phyloP scores from a whole-genome alignment of 2,888 invertebrate species.

The Gastracanthus pulcherrimus region DNA sequence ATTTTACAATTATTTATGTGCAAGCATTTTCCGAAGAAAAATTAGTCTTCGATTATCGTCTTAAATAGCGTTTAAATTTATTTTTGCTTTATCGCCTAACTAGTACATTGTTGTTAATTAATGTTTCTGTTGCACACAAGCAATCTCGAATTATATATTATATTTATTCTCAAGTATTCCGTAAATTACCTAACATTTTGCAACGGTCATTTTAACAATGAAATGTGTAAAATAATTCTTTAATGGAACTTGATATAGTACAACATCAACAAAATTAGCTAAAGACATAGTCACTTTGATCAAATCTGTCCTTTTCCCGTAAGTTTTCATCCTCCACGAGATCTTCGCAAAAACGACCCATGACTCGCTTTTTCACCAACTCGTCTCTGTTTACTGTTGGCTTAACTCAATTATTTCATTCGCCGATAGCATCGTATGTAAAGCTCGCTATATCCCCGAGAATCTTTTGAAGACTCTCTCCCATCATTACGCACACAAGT shows the following conservation, averaged over 20 bases:
- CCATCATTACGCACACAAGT: background rate
- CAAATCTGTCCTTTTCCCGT: too few relatives aligned
- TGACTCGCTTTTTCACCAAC: background rate
- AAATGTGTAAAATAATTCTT: too few relatives aligned
- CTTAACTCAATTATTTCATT: background rate
- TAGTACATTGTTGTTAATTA: too few relatives aligned
- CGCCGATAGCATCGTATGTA: background rate
- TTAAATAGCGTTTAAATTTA: too few relatives aligned
- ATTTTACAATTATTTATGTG: constrained; percentile 4
- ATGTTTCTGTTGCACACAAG: too few relatives aligned
- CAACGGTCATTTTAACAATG: background rate
- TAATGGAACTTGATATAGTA: background rate
- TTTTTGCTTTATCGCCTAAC: too few relatives aligned
- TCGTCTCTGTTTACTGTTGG: background rate
- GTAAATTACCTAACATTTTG: too few relatives aligned
- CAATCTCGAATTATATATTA: too few relatives aligned
- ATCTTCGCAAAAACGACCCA: background rate
- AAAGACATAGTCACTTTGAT: too few relatives aligned
- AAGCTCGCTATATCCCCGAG: background rate
- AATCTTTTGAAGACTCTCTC: background rate
- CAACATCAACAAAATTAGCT: background rate
- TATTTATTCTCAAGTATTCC: too few relatives aligned
- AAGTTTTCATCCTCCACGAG: background rate
- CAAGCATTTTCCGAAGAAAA: background rate
- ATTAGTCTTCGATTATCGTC: background rate